Base-by-base conservation (phyloP, 2,888 invertebrate species). In the Protophormia terraenovae region DNA sequence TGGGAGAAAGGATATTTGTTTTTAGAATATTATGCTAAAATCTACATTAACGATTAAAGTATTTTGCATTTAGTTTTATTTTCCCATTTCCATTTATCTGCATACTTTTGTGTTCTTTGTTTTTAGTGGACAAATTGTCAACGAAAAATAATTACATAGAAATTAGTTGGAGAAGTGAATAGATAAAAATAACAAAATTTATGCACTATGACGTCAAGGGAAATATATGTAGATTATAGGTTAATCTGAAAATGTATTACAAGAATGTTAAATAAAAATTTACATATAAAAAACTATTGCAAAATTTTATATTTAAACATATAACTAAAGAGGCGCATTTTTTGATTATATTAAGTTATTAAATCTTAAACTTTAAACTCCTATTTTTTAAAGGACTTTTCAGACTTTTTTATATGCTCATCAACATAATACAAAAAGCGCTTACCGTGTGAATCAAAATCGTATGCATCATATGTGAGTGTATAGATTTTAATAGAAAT, bases 361-460 rank as follows among this genome's bases (percentile, higher is more conserved):
- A 41, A 38, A 41, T 8, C 16, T 47, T 10, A 19, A 8, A 6
- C 8, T 19, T 19, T 19, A 1, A 22, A 19, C 14, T 38, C 8
- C 10, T 8, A 3, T 38, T 45, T 45, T 45, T 45, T 4, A 7
- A 38, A 38, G 35, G 3, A 38, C 12, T 58, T 72, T 29, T 19
- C 3, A 58, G 2, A 1, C 58, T 19, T 7, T 12, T n/a, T n/a
- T n/a, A n/a, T n/a, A n/a, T n/a, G n/a, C n/a, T n/a, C n/a, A n/a
- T n/a, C n/a, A n/a, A n/a, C n/a, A n/a, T n/a, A n/a, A n/a, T n/a
- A n/a, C n/a, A 47, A 47, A 41, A 58, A 53, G 50, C 71, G 45
- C 66, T 47, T 58, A 80, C 19, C 80, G 72, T 80, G 72, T 73
- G 72, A 80, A 66, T 66, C 24, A 66, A 80, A 72, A 73, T 73